phyloP scores from a whole-genome alignment of 1,140 invertebrate genomes.

The Philotrypesis tridentata region DNA sequence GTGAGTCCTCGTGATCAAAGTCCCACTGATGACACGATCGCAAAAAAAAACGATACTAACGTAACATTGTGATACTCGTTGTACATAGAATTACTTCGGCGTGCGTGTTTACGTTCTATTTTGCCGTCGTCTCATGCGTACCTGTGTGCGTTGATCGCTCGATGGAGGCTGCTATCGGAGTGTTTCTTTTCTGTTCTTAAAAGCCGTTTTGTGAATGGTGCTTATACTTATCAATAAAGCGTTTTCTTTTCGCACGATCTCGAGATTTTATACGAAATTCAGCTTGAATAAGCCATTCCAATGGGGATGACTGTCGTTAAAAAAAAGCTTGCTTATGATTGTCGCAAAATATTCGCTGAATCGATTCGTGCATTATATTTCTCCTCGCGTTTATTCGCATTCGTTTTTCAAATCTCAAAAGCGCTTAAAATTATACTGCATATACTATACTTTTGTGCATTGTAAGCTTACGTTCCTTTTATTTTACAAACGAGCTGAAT shows the following conservation, averaged over 20 bases:
- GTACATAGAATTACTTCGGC: not conserved
- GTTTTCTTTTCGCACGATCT: too few relatives aligned
- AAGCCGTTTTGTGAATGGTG: not conserved
- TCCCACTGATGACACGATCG: constrained; percentile 49
- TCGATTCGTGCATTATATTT: not conserved
- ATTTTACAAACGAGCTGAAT: not conserved
- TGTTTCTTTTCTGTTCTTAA: not conserved
- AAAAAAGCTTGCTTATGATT: not conserved
- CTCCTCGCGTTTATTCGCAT: not conserved
- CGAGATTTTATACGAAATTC: not conserved
- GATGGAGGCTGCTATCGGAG: constrained; percentile 5
- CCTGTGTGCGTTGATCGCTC: not conserved
- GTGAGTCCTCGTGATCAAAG: constrained; percentile 78
- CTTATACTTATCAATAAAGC: too few relatives aligned
- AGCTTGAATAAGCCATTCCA: not conserved
- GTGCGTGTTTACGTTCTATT: not conserved
- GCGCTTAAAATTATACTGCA: not conserved
- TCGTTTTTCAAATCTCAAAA: not conserved
- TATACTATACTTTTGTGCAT: not conserved
- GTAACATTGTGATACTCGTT: constrained; percentile 13
- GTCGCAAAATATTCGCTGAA: not conserved
- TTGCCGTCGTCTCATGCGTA: constrained; percentile 35
- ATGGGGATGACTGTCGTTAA: not conserved
- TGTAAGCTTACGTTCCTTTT: not conserved
- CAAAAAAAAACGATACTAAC: constrained; percentile 54